Base-by-base conservation (phyloP, 2,797 vertebrate species). In the Mastacembelus armatus region DNA sequence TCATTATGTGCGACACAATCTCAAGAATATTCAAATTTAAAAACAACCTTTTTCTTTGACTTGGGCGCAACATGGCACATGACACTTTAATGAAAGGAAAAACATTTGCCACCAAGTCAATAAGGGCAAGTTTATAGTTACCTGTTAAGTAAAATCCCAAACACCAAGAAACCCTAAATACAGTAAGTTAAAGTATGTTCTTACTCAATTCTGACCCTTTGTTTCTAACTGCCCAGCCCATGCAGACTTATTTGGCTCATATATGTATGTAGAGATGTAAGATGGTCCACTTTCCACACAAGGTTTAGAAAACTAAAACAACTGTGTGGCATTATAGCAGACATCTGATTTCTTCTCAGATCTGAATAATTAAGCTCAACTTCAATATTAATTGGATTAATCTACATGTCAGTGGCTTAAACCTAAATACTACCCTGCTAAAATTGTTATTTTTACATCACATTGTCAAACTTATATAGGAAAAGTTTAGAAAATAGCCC, bases 401-500 rank as follows among this genome's bases (percentile, higher is more conserved):
- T 71, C 35, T 69, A 71, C 22, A 57, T 11, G 51, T 62, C 44
- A 77, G 66, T 78, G 74, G 77, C 59, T 65, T 66, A 18, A 76
- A 69, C 42, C 30, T 36, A n/a, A 52, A 54, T 15, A 49, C 29
- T 24, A 40, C 29, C 19, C 48, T 27, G 61, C 33, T 33, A 66
- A 22, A 55, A 67, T 71, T 21, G 47, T 18, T 24, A 19, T 50
- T 1, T 47, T 62, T 43, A 40, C 33, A 40, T 76, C 63, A 83
- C 64, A 71, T 48, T 78, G 48, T 74, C 38, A 52, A 78, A 26
- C 75, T 54, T 51, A 47, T 71, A 74, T 64, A 55, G 26, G n/a
- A 64, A 74, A 64, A 51, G 24, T 76, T 48, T 76, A 61, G 27
- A 70, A 88, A 86, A 81, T 78, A 91, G 88, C 87, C 89, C 88